Conservation (phyloP, 53 echinoderm and acorn worm species). For the Crossaster papposus region DNA sequence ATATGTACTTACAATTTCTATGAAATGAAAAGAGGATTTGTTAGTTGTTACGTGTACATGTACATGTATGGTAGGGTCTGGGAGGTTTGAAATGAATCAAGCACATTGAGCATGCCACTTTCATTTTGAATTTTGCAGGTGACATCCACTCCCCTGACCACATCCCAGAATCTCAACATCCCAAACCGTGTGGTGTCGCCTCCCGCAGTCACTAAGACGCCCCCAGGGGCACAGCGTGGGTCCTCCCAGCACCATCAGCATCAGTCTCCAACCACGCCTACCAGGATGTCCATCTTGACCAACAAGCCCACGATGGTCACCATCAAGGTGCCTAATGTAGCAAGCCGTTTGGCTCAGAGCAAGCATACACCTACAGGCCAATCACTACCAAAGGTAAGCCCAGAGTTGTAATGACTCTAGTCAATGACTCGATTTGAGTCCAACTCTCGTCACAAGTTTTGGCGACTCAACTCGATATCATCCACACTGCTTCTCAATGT, state of each 20-base stretch:
- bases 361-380: slow-evolving; percentile 11
- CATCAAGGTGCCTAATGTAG: slow-evolving; percentile 87
- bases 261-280: slow-evolving; percentile 78
- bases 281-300: slow-evolving; percentile 92
- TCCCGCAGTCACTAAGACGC: slow-evolving; percentile 21
- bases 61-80: no score
- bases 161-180: slow-evolving; percentile 91
- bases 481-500: no score
- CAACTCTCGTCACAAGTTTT: no score
- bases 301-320: slow-evolving; percentile 90
- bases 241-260: slow-evolving; percentile 50
- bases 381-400: slow-evolving; percentile 35
- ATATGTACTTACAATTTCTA: neutral
- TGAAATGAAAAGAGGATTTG: no score
- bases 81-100: neutral
- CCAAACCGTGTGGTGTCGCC: slow-evolving; percentile 62
- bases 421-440: no score
- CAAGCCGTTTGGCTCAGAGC: slow-evolving; percentile 68
- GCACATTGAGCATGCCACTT: neutral
- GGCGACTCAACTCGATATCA: no score
- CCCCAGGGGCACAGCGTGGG: slow-evolving; percentile 24
- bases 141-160: slow-evolving; percentile 71
- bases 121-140: neutral
- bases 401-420: no score
- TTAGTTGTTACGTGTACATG: no score